Percentiles rank a stretch among this genome's conserved stretches.
These are phyloP conservation scores for Poeciliopsis gracilis DNA, from an alignment of 2,797 vertebrate genomes.

Conservation along the genomic window DNA sequence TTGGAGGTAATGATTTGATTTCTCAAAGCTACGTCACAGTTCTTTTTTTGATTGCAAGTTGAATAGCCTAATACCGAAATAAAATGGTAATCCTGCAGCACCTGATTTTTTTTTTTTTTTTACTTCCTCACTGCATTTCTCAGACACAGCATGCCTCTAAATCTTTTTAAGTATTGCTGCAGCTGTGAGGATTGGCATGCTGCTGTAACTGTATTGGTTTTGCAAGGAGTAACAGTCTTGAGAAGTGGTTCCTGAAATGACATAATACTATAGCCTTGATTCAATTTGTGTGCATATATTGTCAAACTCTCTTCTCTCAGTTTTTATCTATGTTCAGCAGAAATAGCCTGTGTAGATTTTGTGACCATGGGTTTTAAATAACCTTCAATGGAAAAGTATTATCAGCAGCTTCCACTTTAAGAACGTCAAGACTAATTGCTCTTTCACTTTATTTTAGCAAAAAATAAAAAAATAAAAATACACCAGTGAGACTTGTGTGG, in stretches of 20 bases:
- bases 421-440: not conserved
- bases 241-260: constrained; percentile 21
- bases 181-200: constrained; percentile 33
- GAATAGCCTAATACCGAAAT: constrained; percentile 15
- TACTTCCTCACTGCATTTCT: constrained; percentile 53
- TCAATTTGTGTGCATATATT: constrained; percentile 19
- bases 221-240: constrained; percentile 21
- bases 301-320: constrained; percentile 13
- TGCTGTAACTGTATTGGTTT: constrained; percentile 36
- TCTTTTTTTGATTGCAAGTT: constrained; percentile 24
- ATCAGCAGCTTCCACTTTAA: not conserved
- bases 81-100: constrained; percentile 24
- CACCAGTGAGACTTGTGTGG: not conserved
- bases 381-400: not conserved
- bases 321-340: not conserved
- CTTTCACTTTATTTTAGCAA: constrained; percentile 8
- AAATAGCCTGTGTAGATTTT: constrained; percentile 10
- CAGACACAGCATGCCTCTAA: constrained; percentile 32
- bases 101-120: constrained; percentile 30
- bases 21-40: constrained; percentile 4
- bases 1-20: constrained; percentile 78
- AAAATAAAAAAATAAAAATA: constrained; percentile 5
- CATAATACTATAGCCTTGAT: not conserved
- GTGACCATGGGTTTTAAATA: constrained; percentile 8
- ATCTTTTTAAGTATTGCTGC: constrained; percentile 29